Evolutionary conservation across 2,888 invertebrate species (phyloP).

Genomic region (Endotricha flammealis): DNA sequence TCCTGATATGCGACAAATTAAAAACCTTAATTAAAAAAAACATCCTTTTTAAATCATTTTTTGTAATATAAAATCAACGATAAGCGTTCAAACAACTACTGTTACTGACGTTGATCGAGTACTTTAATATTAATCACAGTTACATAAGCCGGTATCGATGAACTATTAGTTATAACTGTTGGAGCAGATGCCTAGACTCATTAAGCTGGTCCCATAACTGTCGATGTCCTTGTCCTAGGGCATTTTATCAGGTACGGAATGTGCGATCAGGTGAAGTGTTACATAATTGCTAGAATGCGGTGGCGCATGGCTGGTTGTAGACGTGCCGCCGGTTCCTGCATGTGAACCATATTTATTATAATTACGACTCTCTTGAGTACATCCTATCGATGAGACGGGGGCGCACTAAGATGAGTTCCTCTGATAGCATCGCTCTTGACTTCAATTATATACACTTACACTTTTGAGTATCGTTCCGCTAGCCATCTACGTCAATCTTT

Average conservation of each 20-base stretch:
- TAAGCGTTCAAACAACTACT: background rate
- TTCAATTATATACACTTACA: conserved; percentile 46
- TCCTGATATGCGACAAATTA: too few species aligned
- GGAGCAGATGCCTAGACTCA: background rate
- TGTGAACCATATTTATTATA: conserved; percentile 68
- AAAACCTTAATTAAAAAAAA: too few species aligned
- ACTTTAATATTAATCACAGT: background rate
- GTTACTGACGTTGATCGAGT: background rate
- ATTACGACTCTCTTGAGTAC: conserved; percentile 56
- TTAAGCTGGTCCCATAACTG: conserved; percentile 12
- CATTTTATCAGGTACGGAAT: conserved; percentile 19
- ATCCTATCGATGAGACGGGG: conserved; percentile 43
- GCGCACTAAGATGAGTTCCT: conserved; percentile 30
- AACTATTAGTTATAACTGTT: conserved; percentile 1
- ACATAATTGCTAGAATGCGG: conserved; percentile 55
- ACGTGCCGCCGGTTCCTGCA: conserved; percentile 50
- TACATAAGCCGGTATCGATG: background rate
- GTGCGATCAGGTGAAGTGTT: conserved; percentile 38
- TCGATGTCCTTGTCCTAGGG: conserved; percentile 13
- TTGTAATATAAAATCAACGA: too few species aligned
- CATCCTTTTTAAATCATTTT: too few species aligned
- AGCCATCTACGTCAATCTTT: conserved; percentile 4
- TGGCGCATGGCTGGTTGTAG: conserved; percentile 30
- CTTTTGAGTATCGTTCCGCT: conserved; percentile 22
- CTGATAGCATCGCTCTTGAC: conserved; percentile 40